Evolutionary conservation across 1,140 invertebrate species (phyloP), one percentile per base, ranked within the genome.

Genomic region (Drosophila micromelanica): DNA sequence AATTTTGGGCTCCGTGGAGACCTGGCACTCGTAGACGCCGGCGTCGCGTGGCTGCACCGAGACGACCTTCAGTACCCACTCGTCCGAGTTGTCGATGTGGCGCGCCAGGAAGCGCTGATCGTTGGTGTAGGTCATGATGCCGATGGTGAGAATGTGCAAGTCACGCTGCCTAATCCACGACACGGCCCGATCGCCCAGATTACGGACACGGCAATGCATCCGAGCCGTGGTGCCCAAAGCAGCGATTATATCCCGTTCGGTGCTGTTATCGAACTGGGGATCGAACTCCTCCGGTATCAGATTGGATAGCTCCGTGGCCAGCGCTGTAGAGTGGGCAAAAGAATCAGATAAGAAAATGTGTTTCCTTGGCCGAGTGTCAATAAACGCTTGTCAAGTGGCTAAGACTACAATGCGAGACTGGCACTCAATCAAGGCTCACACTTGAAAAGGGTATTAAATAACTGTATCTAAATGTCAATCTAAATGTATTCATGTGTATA

Each of bases 211-310:
- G 92, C 97, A 97, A 92, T 97, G 96, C 9, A 98, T 94, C 78
- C 96, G 96, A 30, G 96, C 96, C 17, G 96, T 96, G 92, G 97
- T 96, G 13, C 96, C 96, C 45, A 97, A 95, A 27, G 96, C 97
- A 30, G 96, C 96, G 43, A 96, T 97, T 55, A 96, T 95, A 78
- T 97, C 96, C 45, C 96, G 93, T 70, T 95, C 95, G n/a, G 96
- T 97, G 76, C 95, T 95, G 93, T 97, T 97, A 92, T 97, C 96
- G 92, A 98, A 98, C 92, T 96, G 96, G 9, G 96, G 97, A 87
- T 96, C 95, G 27, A 70, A 59, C 8, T 81, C 87, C 23, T 91
- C 90, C 35, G 89, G 65, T 45, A 91, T 91, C 3, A 82, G 42
- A 30, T 91, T 91, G 51, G 90, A 90, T 27, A 91, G 78, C 42